Evolutionary conservation across 2,113 vertebrate species (phyloP).

Genomic region (Mola mola): DNA sequence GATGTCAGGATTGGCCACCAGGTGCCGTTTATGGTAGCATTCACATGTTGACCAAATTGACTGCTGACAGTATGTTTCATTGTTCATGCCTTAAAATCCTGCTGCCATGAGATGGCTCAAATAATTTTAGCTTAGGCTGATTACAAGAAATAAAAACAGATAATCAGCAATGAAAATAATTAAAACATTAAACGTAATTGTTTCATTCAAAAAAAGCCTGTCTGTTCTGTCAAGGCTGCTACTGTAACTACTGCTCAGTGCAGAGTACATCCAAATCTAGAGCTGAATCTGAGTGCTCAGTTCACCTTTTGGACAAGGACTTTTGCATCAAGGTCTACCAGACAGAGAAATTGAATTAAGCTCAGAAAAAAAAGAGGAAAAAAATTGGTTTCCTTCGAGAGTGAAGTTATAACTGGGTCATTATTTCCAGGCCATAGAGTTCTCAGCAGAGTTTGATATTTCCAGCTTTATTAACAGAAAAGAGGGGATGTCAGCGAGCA

Average conservation of each 20-base stretch:
- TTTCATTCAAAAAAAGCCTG: too few relatives aligned
- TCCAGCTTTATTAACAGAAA: conserved; percentile 16
- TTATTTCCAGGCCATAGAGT: conserved; percentile 30
- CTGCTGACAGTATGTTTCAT: too few relatives aligned
- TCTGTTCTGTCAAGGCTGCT: neutral
- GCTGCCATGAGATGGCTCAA: too few relatives aligned
- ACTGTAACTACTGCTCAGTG: conserved; percentile 31
- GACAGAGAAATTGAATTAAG: conserved; percentile 52
- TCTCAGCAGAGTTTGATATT: conserved; percentile 12
- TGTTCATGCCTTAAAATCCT: too few relatives aligned
- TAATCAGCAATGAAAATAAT: too few relatives aligned
- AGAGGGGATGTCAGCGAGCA: conserved; percentile 33
- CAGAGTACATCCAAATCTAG: conserved; percentile 42
- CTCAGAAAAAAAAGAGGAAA: conserved; percentile 14
- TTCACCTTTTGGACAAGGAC: conserved; percentile 36
- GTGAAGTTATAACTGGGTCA: conserved; percentile 35
- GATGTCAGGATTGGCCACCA: too few relatives aligned
- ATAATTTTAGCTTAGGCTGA: too few relatives aligned
- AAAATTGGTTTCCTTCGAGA: conserved; percentile 31
- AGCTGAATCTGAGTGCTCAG: conserved; percentile 32
- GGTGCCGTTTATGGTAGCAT: too few relatives aligned
- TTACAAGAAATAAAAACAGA: too few relatives aligned
- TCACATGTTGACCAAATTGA: too few relatives aligned
- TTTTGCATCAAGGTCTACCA: conserved; percentile 39
- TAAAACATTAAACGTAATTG: too few relatives aligned